Percentiles rank a stretch among this genome's conserved stretches.
Conservation (phyloP, 2,113 vertebrate genomes). For the Lepus timidus region DNA sequence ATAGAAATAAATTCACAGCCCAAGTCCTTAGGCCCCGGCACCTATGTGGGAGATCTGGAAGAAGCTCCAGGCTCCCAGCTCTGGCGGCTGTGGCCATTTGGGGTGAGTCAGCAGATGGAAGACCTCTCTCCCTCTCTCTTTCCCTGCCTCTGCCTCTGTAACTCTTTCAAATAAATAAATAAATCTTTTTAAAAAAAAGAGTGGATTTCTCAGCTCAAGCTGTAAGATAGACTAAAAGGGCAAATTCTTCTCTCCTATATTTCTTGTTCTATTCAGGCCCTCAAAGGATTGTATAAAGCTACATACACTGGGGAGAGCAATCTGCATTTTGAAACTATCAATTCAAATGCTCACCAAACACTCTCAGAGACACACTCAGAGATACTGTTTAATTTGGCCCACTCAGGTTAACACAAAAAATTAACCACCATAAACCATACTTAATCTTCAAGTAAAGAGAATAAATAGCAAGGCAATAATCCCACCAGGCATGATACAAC, state of each 20-base stretch:
- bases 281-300: not conserved
- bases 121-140: no score
- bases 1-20: constrained; percentile 41
- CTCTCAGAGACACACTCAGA: not conserved
- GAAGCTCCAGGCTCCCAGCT: no score
- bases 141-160: no score
- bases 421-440: not conserved
- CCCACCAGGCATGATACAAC: not conserved
- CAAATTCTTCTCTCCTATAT: not conserved
- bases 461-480: not conserved
- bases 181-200: not conserved
- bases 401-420: not conserved
- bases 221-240: not conserved
- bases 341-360: not conserved
- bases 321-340: no score
- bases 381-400: not conserved
- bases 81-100: no score
- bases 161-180: no score
- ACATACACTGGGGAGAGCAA: not conserved
- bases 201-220: not conserved
- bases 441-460: not conserved
- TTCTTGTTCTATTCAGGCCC: not conserved
- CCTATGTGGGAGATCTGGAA: no score
- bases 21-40: no score
- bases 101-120: no score